Evolutionary conservation across 2,888 invertebrate species (phyloP), one percentile per base, ranked within the genome.

Genomic region (Philereme transversata): DNA sequence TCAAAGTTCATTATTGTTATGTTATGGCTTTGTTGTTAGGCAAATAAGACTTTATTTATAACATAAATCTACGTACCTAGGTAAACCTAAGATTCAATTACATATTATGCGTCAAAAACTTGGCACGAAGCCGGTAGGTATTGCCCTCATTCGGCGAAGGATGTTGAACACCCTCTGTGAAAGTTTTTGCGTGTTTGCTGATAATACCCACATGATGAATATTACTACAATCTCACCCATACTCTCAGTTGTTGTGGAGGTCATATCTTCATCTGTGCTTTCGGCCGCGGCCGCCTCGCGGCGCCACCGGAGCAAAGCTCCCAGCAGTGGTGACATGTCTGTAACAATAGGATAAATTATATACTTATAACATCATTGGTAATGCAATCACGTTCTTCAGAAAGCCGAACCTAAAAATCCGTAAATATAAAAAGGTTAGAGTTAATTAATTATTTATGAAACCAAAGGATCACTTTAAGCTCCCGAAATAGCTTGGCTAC

Each of bases 241-340:
- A 51, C 11, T 62, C 49, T 67, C 68, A 11, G 49, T 38, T 47
- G 57, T 59, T 62, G 75, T 64, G 57, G 67, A 67, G 49, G 64
- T 65, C 46, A 56, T 48, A 9, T 64, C 64, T 35, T 78, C 73
- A 1, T 72, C 65, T 52, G 64, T 49, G 8, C 71, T 33, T 36
- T 79, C 81, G 51, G 71, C 64, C 49, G 60, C 51, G 56, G 69
- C 58, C 36, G 73, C 75, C 55, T 90, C 84, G 68, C 87, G 90
- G 80, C 85, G 90, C 88, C 88, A 87, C 82, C 93, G 87, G 77
- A 88, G 83, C 78, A 84, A 74, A 57, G 81, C 73, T 68, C 77
- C 82, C 65, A 85, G 76, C 57, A 85, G 76, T 65, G 90, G 89
- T 75, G 91, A 87, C 91, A 92, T 91, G 69, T 69, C 85, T 86